Base-by-base conservation (phyloP, 2,113 vertebrate species). In the Siniperca knerii region DNA sequence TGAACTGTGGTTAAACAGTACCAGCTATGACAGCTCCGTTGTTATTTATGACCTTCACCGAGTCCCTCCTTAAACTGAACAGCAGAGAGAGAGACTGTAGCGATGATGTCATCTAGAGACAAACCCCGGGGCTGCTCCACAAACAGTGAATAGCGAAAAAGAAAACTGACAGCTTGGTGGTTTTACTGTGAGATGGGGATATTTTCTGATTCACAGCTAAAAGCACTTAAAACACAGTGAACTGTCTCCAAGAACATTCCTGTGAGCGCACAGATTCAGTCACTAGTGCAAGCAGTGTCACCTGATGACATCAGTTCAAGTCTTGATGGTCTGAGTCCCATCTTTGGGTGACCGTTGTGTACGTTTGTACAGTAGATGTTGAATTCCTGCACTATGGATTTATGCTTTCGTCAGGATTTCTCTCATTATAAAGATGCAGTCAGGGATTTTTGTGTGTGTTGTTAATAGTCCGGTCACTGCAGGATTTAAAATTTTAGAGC, bases 1-100 rank as follows among this genome's bases (percentile, higher is more conserved):
- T 77, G 64, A 78, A 52, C 62, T 33, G 35, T 57, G 62, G 60
- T 50, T 61, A 61, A 52, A 61, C 29, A 40, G 44, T 50, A 48
- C 71, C 79, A 75, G 52, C 72, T 69, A 62, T 44, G 35, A 15
- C 29, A 18, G 58, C 29, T 33, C 58, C 33, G 25, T 33, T 33
- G 58, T 25, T 15, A 29, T 33, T 29, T 61, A 33, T 33, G 44
- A 46, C 44, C 44, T 46, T 46, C 8, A 46, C 44, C 44, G 3
- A 46, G 44, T 11, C 44, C 44, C 44, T 46, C 44, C 11, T 46
- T 46, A 46, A 10, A 46, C 44, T 12, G 44, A 46, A 12, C 11
- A 9, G 44, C 44, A 46, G 44, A 11, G 44, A 46, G 44, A 3
- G 8, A 46, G 44, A 46, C 44, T 46, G 44, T 46, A 46, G 44